Percentiles rank a stretch among this genome's conserved stretches.
Conservation (phyloP, 2,113 vertebrate genomes). For the Atherinomorus stipes region DNA sequence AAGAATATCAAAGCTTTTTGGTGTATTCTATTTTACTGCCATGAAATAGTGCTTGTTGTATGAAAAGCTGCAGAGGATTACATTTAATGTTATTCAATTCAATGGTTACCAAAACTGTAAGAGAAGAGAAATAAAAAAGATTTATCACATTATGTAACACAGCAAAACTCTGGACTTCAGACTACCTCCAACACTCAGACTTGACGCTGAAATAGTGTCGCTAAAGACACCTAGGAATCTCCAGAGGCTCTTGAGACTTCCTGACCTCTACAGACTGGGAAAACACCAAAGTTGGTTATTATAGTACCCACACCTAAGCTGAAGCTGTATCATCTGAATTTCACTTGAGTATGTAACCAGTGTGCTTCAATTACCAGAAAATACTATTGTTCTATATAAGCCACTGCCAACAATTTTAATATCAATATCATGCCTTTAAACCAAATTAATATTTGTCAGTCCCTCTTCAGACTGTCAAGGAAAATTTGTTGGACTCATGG, state of each 20-base stretch:
- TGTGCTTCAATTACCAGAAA: neutral
- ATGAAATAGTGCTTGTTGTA: no score
- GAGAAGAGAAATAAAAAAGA: neutral
- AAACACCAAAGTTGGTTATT: constrained; percentile 59
- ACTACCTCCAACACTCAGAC: constrained; percentile 36
- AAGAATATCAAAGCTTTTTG: no score
- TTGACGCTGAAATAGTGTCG: constrained; percentile 45
- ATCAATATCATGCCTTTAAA: neutral
- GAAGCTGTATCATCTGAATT: constrained; percentile 35
- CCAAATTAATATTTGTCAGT: neutral
- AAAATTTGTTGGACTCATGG: neutral
- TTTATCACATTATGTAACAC: constrained; percentile 1
- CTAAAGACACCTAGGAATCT: constrained; percentile 52
- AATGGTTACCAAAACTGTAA: neutral
- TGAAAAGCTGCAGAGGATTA: neutral
- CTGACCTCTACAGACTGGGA: constrained; percentile 39
- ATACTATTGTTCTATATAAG: neutral
- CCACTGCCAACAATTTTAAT: neutral
- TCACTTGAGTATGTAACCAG: constrained; percentile 8
- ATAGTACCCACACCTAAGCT: constrained; percentile 54
- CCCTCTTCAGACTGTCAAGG: constrained; percentile 3
- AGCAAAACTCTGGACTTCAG: constrained; percentile 31
- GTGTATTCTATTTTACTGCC: no score
- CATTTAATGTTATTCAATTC: neutral
- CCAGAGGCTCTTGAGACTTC: constrained; percentile 41